Conservation (phyloP, 2,113 vertebrate species). For the Ochotona princeps region DNA sequence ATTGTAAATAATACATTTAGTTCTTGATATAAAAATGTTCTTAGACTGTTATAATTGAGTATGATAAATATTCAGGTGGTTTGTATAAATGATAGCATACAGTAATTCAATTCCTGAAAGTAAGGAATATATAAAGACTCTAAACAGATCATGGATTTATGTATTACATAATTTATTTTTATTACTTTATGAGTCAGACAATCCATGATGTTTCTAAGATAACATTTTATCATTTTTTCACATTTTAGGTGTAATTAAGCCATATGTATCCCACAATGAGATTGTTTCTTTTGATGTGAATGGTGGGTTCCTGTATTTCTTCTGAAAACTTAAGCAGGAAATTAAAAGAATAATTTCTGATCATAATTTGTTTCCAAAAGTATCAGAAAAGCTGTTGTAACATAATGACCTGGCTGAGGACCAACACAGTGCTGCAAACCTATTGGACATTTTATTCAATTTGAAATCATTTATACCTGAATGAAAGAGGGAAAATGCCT, state of each 20-base stretch:
- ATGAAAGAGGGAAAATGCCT: not conserved
- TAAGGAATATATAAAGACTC: not conserved
- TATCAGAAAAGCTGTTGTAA: not conserved
- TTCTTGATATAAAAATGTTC: conserved; percentile 21
- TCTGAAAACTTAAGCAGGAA: conserved; percentile 42
- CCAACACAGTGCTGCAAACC: not conserved
- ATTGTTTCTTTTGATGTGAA: not conserved
- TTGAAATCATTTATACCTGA: not conserved
- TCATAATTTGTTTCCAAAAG: conserved; percentile 6
- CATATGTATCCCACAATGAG: conserved; percentile 28
- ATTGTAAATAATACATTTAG: conserved; percentile 1
- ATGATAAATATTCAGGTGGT: not conserved
- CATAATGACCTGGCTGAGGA: not conserved
- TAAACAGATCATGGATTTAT: not conserved
- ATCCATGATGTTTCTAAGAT: conserved; percentile 8
- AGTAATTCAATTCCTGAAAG: conserved; percentile 25
- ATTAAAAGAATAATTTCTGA: conserved; percentile 13
- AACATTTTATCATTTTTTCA: conserved; percentile 8
- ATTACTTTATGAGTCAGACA: conserved; percentile 4
- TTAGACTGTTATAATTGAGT: conserved; percentile 5
- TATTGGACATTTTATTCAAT: not conserved
- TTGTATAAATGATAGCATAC: not conserved
- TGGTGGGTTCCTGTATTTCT: not conserved
- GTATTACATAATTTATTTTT: conserved; percentile 17
- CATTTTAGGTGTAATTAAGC: not conserved